Base-by-base conservation (phyloP, 2,888 invertebrate species). In the Spilosoma lubricipeda region DNA sequence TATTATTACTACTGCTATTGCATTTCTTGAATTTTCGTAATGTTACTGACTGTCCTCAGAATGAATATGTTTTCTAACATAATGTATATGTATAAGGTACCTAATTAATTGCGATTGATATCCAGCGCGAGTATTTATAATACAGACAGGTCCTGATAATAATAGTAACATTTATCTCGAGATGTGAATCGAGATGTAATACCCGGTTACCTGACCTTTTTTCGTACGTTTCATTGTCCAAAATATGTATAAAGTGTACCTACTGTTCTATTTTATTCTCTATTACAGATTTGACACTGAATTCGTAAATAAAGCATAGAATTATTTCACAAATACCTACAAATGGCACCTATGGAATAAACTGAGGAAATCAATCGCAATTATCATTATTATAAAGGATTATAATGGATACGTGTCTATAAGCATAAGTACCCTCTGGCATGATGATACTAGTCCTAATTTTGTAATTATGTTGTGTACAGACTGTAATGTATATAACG, bases 381-480 rank as follows among this genome's bases (percentile, higher is more conserved):
- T 63, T 67, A 45, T 20, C 3, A 56, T 36, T 52, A 13, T 18
- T 67, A 15, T 52, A 3, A 48, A 56, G 11, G 23, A n/a, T 23
- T 45, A 45, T 15, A 20, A 30, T 52, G 30, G 11, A 56, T 56
- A 66, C 59, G 42, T 70, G 42, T 73, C 66, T 66, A 39, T 70
- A 48, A 48, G 71, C 70, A 68, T 63, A 71, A 79, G 70, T 75
- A 72, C 66, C 75, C 68, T 48, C 73, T 81, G 77, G 77, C 74
- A 80, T 75, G 78, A 85, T 79, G 84, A 84, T 82, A 85, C 85
- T 85, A 86, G 83, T 84, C 85, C 80, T 84, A 84, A 82, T 80
- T 78, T 77, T 84, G 85, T 84, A 84, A 83, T 81, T 83, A 87
- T 80, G 80, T 80, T 75, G 78, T 91, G 91, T 92, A 91, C 90